Evolutionary conservation across 1,140 invertebrate genomes (phyloP), one percentile per base, ranked within the genome.

Genomic region (Halictus rubicundus): DNA sequence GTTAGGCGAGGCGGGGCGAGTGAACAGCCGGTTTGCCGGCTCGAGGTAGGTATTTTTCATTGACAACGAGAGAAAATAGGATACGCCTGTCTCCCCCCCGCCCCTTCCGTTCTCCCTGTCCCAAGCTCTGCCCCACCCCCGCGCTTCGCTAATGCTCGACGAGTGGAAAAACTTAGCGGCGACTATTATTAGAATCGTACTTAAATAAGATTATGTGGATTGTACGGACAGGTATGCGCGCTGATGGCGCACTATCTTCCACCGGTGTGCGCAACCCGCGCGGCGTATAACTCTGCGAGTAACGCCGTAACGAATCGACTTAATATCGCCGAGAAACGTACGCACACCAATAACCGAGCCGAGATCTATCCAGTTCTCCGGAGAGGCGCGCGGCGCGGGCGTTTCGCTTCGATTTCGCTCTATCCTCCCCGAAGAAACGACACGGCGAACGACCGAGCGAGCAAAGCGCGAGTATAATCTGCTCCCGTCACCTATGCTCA

Each of bases 131-230:
- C 42, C 42, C 12, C 42, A 12, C 42, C 42, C 42, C 42, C 42
- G 42, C 42, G 0, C 12, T 9, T 3, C 59, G 75, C 68, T 81
- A 81, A 81, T 78, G 63, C 75, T 52, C 37, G 9, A 3, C n/a
- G 39, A 66, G 64, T 12, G 37, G 52, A 81, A 81, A 81, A 78
- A 81, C 37, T 59, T 23, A 27, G 75, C 23, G 9, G 19, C 12
- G 70, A 72, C 80, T 81, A 81, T 81, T 81, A 81, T 81, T 81
- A 81, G 80, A 81, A 69, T 27, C 74, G 66, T 78, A 49, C 68
- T 81, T 78, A 81, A 81, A 81, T 68, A 78, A 81, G 80, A 78
- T 81, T 81, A 81, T 21, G 79, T 49, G 79, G 39, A 77, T 81
- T 81, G 80, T 66, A 65, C 61, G 68, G 68, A 81, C 78, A 79